These are phyloP conservation scores for Lagodon rhomboides DNA, from an alignment of 2,797 vertebrate genomes.

Conservation along the genomic window DNA sequence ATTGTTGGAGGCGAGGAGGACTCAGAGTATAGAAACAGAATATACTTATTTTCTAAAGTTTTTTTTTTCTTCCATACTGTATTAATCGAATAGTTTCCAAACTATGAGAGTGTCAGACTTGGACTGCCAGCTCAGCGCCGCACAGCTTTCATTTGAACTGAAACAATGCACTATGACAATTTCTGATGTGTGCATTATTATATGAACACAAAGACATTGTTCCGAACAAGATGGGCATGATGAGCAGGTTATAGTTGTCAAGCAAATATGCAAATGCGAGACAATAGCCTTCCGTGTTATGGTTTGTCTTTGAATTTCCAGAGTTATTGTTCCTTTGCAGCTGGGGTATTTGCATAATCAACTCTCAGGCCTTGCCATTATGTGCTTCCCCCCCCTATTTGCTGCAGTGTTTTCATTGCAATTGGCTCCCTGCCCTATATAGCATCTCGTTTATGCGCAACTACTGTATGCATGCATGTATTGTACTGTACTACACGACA, in stretches of 20 bases:
- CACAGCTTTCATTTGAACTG: slow-evolving; percentile 62
- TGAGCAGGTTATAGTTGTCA: slow-evolving; percentile 82
- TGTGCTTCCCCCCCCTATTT: slow-evolving; percentile 68
- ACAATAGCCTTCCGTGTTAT: slow-evolving; percentile 77
- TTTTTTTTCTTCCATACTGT: slow-evolving; percentile 43
- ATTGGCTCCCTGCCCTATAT: slow-evolving; percentile 74
- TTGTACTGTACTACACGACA: slow-evolving; percentile 55
- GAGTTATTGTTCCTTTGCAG: slow-evolving; percentile 82
- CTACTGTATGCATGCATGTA: slow-evolving; percentile 51
- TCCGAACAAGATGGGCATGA: slow-evolving; percentile 74
- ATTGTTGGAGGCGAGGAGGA: background rate
- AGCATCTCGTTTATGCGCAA: slow-evolving; percentile 55
- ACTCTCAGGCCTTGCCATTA: slow-evolving; percentile 74
- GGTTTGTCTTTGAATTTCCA: slow-evolving; percentile 80
- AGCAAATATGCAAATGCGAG: slow-evolving; percentile 79
- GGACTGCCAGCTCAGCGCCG: slow-evolving; percentile 47
- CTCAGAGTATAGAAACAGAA: slow-evolving; percentile 17
- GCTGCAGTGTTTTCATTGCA: slow-evolving; percentile 70
- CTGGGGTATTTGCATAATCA: slow-evolving; percentile 84
- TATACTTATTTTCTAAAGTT: slow-evolving; percentile 37
- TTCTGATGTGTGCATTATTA: slow-evolving; percentile 73
- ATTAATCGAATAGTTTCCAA: slow-evolving; percentile 55
- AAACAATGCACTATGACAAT: slow-evolving; percentile 75
- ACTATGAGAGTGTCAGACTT: slow-evolving; percentile 46
- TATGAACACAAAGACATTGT: slow-evolving; percentile 76